Evolutionary conservation across 2,797 vertebrate genomes (phyloP).

Genomic region (Bryconaethiops microstoma): DNA sequence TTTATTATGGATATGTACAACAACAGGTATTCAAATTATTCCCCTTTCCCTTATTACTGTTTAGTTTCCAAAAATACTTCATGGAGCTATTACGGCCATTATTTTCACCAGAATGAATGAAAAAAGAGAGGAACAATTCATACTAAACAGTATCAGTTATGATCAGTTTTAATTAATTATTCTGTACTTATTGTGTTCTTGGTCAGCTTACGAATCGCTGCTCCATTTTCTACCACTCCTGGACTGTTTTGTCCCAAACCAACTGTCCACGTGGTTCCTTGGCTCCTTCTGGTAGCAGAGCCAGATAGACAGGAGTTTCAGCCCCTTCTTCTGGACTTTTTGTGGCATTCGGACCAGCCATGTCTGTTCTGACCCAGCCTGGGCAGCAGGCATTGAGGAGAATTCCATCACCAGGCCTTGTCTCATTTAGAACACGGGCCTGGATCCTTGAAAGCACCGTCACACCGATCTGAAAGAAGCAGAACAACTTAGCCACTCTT

Average conservation of each 20-base stretch:
- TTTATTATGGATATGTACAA: neutral
- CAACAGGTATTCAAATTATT: neutral
- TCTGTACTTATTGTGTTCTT: neutral
- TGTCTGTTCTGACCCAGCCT: constrained; percentile 66
- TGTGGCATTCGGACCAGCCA: constrained; percentile 61
- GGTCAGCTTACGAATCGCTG: neutral
- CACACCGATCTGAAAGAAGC: constrained; percentile 58
- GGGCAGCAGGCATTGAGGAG: constrained; percentile 68
- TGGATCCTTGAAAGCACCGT: constrained; percentile 63
- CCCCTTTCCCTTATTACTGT: neutral
- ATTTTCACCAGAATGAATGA: neutral
- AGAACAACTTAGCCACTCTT: neutral
- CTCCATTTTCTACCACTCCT: constrained; percentile 58
- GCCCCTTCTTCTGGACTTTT: constrained; percentile 66
- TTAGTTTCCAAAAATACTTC: neutral
- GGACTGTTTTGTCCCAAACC: constrained; percentile 63
- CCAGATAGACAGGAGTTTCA: constrained; percentile 63
- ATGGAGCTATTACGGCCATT: neutral
- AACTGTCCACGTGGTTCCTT: constrained; percentile 64
- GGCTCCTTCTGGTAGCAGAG: constrained; percentile 57
- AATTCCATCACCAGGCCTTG: constrained; percentile 60
- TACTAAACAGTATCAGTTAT: neutral
- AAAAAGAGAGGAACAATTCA: neutral
- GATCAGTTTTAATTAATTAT: neutral
- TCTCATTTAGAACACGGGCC: constrained; percentile 55